Evolutionary conservation across 2,888 invertebrate genomes (phyloP).

Genomic region (Dastarcus helophoroides): DNA sequence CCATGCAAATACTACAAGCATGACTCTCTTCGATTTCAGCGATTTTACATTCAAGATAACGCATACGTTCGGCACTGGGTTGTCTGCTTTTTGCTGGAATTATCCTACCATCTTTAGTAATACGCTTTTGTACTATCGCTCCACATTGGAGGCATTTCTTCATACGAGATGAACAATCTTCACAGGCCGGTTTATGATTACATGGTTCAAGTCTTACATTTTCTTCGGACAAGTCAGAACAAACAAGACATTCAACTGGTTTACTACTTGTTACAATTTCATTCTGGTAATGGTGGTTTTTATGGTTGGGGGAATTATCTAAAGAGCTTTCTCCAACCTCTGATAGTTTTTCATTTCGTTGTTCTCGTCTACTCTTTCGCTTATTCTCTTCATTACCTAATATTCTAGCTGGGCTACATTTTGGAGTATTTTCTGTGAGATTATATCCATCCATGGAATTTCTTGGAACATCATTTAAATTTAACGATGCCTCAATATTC

Average conservation of each 20-base stretch:
- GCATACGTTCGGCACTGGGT: slow-evolving; percentile 53
- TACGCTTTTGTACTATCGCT: slow-evolving; percentile 43
- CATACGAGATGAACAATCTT: slow-evolving; percentile 64
- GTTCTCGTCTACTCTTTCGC: slow-evolving; percentile 27
- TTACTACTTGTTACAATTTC: slow-evolving; percentile 27
- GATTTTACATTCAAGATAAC: slow-evolving; percentile 64
- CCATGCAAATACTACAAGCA: slow-evolving; percentile 82
- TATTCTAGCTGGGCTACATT: slow-evolving; percentile 24
- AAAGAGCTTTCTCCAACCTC: slow-evolving; percentile 28
- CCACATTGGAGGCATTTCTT: slow-evolving; percentile 65
- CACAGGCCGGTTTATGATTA: slow-evolving; percentile 61
- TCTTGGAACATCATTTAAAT: slow-evolving; percentile 22
- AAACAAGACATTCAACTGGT: slow-evolving; percentile 55
- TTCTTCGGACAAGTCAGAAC: slow-evolving; percentile 53
- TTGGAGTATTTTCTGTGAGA: slow-evolving; percentile 26
- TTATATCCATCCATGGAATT: slow-evolving; percentile 30
- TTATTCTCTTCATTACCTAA: slow-evolving; percentile 23
- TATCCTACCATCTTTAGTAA: slow-evolving; percentile 42
- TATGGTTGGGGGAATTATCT: slow-evolving; percentile 32
- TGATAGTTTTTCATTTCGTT: slow-evolving; percentile 23
- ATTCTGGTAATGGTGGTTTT: slow-evolving; percentile 27
- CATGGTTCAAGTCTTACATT: slow-evolving; percentile 60
- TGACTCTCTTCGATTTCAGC: slow-evolving; percentile 80
- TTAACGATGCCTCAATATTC: slow-evolving; percentile 19
- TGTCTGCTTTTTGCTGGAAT: slow-evolving; percentile 42